phyloP scores from a whole-genome alignment of 1,140 invertebrate species.

The Conus betulinus region DNA sequence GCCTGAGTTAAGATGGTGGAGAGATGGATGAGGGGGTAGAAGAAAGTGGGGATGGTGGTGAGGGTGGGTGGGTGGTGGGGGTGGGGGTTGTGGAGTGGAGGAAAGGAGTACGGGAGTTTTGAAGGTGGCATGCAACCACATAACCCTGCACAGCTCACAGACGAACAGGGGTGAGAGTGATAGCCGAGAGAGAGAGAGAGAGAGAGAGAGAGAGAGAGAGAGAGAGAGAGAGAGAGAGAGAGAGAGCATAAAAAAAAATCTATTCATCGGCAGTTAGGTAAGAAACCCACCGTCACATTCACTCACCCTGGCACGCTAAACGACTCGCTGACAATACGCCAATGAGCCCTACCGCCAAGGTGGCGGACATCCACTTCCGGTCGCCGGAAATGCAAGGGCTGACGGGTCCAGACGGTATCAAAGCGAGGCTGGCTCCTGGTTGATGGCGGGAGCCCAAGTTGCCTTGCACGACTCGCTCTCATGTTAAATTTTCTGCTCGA shows the following conservation, averaged over 20 bases:
- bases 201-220: background rate
- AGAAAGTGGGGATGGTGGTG: no score
- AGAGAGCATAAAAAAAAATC: background rate
- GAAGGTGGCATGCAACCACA: no score
- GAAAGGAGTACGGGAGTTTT: no score
- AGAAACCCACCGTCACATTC: conserved; percentile 14
- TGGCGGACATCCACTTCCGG: conserved; percentile 27
- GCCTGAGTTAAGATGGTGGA: no score
- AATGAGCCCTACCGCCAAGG: background rate
- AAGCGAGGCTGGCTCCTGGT: conserved; percentile 14
- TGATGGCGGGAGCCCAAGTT: background rate
- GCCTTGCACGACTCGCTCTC: conserved; percentile 12
- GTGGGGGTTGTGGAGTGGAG: no score
- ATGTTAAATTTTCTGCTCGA: conserved; percentile 28
- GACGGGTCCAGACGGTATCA: conserved; percentile 21
- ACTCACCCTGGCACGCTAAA: conserved; percentile 8
- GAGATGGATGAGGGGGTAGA: no score
- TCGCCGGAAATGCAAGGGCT: conserved; percentile 24
- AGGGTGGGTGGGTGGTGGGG: no score
- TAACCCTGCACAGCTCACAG: no score
- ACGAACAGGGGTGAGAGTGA: no score
- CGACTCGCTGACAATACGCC: background rate
- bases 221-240: background rate
- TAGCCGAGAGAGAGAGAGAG: no score
- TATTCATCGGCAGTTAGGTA: background rate